Evolutionary conservation across 2,113 vertebrate genomes (phyloP), one percentile per base, ranked within the genome.

Genomic region (Notothenia rossii): DNA sequence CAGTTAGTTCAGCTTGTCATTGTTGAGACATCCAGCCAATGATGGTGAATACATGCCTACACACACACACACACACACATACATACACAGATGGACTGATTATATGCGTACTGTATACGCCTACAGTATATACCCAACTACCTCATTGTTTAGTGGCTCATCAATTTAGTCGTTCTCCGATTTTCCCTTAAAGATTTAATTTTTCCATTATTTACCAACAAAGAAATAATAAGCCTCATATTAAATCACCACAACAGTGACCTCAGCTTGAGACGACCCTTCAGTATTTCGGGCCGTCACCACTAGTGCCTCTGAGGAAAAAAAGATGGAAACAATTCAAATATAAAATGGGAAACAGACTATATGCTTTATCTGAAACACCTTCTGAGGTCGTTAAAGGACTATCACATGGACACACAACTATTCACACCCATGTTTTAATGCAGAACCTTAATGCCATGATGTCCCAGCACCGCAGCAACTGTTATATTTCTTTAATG

Each of bases 1-100:
- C 70, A 82, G 72, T 81, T 81, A 63, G 77, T 81, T 83, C 81
- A 68, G 75, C 79, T 82, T 75, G 84, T 83, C 86, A 83, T 63
- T 78, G 66, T 79, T 59, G 72, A 87, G 60, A 82, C 67, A 69
- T 66, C 72, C 56, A 61, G 51, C 68, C 60, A 75, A 79, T 89
- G 75, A 85, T 73, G 22, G 67, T 51, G 75, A 77, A 85, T 73
- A 55, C 61, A 78, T 58, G 54, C 73, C 48, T n/a, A 25, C 70
- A 56, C 53, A 45, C 58, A 75, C 36, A 63, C 36, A 63, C 61
- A 49, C 48, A 50, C 13, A 49, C 48, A 49, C 12, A 45, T 22
- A 22, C 22, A 22, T 15, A 50, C 60, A 62, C 59, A 12, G 17
- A n/a, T n/a, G 29, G 15, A 68, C 50, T 33, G 64, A 65, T 77